Evolutionary conservation across 2,113 vertebrate species (phyloP), one percentile per base, ranked within the genome.

Genomic region (Cheilinus undulatus): DNA sequence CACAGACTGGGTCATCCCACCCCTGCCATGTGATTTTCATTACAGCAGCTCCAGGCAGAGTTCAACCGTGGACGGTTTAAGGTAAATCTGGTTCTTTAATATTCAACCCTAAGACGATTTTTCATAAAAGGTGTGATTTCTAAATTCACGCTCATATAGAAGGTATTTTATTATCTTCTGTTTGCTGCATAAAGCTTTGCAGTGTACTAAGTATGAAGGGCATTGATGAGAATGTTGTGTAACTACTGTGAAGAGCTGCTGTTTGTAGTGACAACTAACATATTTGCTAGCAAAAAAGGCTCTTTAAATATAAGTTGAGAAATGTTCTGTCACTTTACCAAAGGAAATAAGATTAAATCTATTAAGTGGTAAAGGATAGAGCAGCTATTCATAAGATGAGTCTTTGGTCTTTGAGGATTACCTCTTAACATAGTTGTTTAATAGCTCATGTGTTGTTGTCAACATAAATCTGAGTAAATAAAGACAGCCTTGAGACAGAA

Each of bases 11-110:
- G 9, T 75, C 61, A 22, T 54, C 59, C 34, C 53, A 15, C 69
- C 32, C 62, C 53, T 61, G 50, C 64, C 82, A 78, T 83, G 84
- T 86, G 87, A 87, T 79, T 69, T 56, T 65, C 24, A 53, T 76
- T 61, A 74, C 60, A 45, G 17, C 10, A 17, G 27, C 30, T 26
- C 1, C 43, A 46, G 42, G 48, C 75, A 76, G 73, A 40, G 24
- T 20, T 85, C 59, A 19, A 23, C 64, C n/a, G 52, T 26, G 54
- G 43, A 58, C 30, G 28, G 4, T 62, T 63, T 23, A 28, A 72
- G 87, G 90, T 86, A 87, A 81, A 30, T 0, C 7, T 2, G 5
- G 42, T 43, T 56, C 51, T 32, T 10, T 1, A 57, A 24, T 66
- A 22, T 61, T 57, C 62, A 2, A 34, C 15, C 66, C 14, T 14